phyloP scores from a whole-genome alignment of 1,140 invertebrate genomes.

The Hydropsyche tenuis region DNA sequence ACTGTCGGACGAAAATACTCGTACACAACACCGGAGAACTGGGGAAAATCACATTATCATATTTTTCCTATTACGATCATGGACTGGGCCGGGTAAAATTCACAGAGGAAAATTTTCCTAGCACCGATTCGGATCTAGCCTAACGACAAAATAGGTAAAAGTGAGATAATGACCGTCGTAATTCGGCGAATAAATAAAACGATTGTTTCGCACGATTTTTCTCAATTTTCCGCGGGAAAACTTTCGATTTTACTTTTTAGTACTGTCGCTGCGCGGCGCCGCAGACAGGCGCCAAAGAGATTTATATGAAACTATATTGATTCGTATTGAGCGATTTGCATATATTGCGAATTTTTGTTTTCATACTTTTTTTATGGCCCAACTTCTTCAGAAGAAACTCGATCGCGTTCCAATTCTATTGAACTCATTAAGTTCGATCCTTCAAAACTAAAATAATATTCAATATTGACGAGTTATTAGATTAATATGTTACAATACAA shows the following conservation, averaged over 20 bases:
- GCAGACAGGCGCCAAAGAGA: conserved; percentile 19
- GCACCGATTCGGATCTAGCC: neutral
- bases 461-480: too few relatives aligned
- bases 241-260: conserved; percentile 23
- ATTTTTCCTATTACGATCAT: neutral
- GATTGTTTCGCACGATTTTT: conserved; percentile 14
- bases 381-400: too few relatives aligned
- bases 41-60: conserved; percentile 7
- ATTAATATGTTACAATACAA: too few relatives aligned
- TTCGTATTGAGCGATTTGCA: conserved; percentile 16
- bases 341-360: too few relatives aligned
- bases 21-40: too few relatives aligned
- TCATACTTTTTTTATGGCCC: too few relatives aligned
- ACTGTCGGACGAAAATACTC: too few relatives aligned
- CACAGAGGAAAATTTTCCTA: neutral
- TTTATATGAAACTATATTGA: conserved; percentile 22
- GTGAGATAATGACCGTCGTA: neutral
- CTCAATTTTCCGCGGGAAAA: conserved; percentile 12
- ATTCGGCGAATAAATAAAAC: neutral
- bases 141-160: conserved; percentile 2
- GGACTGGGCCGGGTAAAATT: neutral
- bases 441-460: too few relatives aligned
- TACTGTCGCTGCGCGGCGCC: too few relatives aligned
- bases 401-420: too few relatives aligned
- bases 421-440: too few relatives aligned